A percentile compares a stretch with the other conserved stretches of the same genome.
These are phyloP conservation scores for Graptemys geographica DNA, from an alignment of 2,797 vertebrate genomes.

Conservation along the genomic window DNA sequence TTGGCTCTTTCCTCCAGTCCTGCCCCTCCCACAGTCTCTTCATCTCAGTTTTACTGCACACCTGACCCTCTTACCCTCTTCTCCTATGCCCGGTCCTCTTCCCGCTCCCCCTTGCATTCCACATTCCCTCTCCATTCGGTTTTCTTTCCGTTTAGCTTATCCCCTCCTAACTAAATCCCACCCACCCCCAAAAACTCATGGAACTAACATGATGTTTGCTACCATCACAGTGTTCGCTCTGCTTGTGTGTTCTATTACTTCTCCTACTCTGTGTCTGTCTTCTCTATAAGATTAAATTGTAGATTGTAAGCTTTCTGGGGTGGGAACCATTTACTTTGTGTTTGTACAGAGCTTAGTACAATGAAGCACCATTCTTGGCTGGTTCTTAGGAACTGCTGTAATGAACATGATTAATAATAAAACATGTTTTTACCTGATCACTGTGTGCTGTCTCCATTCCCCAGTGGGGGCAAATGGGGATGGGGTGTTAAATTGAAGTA, in stretches of 20 bases:
- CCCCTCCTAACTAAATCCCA: too few species aligned
- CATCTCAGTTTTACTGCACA: too few species aligned
- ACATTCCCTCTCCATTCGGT: too few species aligned
- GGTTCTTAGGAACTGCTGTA: not conserved
- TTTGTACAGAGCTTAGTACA: not conserved
- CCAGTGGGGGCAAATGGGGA: not conserved
- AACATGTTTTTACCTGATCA: not conserved
- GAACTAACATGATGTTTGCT: not conserved
- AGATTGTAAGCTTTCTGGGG: not conserved
- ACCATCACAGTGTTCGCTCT: not conserved
- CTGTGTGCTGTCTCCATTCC: not conserved
- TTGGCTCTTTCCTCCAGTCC: too few species aligned
- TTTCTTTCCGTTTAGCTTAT: too few species aligned
- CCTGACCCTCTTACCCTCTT: too few species aligned
- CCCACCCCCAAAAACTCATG: not conserved
- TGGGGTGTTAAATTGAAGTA: not conserved
- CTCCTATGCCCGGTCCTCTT: too few species aligned
- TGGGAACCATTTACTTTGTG: not conserved
- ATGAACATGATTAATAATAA: not conserved
- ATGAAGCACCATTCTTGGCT: not conserved
- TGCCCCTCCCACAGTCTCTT: too few species aligned
- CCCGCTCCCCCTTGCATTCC: too few species aligned
- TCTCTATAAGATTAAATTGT: not conserved
- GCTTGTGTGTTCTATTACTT: not conserved
- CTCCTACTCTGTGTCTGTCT: not conserved